Evolutionary conservation across 2,113 vertebrate species (phyloP), one percentile per base, ranked within the genome.

Genomic region (cat (Felis catus)): DNA sequence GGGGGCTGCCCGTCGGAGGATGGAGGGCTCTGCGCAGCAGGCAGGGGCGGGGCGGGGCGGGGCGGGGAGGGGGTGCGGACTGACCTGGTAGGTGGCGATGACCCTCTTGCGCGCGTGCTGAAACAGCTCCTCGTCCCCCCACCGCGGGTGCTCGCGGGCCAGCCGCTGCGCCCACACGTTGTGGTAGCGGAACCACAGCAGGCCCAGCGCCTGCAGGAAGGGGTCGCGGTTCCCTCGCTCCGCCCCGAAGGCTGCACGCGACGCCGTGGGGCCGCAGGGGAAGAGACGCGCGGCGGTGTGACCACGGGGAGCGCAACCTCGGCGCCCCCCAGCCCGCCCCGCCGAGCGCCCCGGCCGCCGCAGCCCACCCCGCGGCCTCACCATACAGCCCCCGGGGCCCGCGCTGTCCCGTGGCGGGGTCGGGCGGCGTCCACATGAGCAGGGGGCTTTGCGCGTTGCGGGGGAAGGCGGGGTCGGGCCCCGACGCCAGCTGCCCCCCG

Each of bases 121-220:
- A 98, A 99, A 99, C 95, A 99, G 98, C 92, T 99, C 99, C 97
- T 99, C 99, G 58, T 99, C 99, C 0, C 99, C 99, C 99, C 99
- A 99, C 55, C 21, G 55, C 4, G 99, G 99, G 83, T 99, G 98
- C 36, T 93, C 0, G 89, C 61, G 27, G 8, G 98, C 98, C 95
- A 99, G 96, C 19, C 7, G 71, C 41, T 85, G 14, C 12, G 99
- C 99, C 11, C 99, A 80, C 71, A 99, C 89, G 98, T 99, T 99
- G 98, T 99, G 99, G 99, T 99, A 99, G 86, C 99, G 99, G 98
- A 99, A 99, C 99, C 99, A 99, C 89, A 99, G 98, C 25, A 99
- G 99, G 94, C 99, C 99, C 95, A 99, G 98, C 11, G 99, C 99
- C 98, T 99, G 99, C 15, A 99, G 98, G 98, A 99, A 99, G 95